Conservation (phyloP, 2,113 vertebrate species). For the Dolichallabes microphthalmus region DNA sequence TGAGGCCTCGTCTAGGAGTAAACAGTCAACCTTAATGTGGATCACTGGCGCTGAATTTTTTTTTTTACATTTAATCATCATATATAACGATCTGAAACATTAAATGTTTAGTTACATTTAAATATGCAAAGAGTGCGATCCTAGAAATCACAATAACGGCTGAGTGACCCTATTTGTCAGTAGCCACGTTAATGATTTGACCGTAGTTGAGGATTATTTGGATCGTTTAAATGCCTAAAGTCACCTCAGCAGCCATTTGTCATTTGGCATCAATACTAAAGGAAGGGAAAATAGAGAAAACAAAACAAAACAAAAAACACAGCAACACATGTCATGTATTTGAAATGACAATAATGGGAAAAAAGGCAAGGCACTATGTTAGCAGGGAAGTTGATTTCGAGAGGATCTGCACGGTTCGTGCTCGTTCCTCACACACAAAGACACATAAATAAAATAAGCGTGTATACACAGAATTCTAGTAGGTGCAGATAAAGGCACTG, state of each 20-base stretch:
- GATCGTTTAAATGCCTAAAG: neutral
- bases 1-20: neutral
- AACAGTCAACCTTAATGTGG: neutral
- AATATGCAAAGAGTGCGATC: neutral
- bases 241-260: neutral
- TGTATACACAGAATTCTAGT: conserved; percentile 1
- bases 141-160: neutral
- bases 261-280: neutral
- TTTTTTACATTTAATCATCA: neutral
- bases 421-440: neutral
- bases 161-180: neutral
- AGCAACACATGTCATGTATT: neutral
- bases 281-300: neutral
- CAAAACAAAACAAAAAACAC: neutral
- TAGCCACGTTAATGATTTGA: conserved; percentile 1
- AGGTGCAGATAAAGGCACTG: conserved; percentile 57
- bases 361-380: conserved; percentile 47
- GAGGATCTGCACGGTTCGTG: neutral
- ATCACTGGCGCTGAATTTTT: no score
- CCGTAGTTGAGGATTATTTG: neutral
- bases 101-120: conserved; percentile 6
- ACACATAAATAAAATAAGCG: neutral
- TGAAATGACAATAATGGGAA: neutral
- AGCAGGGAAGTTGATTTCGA: conserved; percentile 14
- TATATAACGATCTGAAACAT: neutral